phyloP scores from a whole-genome alignment of 2,888 invertebrate species.

The Ethmia dodecea region DNA sequence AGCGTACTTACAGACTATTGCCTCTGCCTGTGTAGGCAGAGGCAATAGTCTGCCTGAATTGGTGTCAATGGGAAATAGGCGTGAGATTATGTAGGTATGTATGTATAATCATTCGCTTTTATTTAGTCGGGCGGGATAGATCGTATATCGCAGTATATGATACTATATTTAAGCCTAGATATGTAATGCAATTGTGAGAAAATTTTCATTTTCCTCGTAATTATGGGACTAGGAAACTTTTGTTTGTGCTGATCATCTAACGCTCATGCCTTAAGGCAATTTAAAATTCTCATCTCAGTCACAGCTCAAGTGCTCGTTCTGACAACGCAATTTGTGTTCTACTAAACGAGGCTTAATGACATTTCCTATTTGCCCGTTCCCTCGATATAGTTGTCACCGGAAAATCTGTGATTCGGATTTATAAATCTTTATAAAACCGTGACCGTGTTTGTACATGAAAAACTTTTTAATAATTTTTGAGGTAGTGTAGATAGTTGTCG shows the following conservation, averaged over 20 bases:
- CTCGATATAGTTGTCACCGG: neutral
- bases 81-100: too few relatives aligned
- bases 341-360: neutral
- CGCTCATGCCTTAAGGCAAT: neutral
- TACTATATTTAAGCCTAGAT: neutral
- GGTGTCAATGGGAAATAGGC: too few relatives aligned
- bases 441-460: neutral
- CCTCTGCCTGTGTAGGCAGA: too few relatives aligned
- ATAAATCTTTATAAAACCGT: neutral
- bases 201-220: neutral
- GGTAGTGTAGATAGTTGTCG: too few relatives aligned
- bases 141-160: neutral
- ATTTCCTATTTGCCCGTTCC: neutral
- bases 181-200: neutral
- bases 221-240: too few relatives aligned
- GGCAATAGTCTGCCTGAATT: too few relatives aligned
- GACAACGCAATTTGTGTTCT: neutral
- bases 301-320: neutral
- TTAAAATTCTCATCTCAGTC: neutral
- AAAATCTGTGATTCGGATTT: neutral
- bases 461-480: too few relatives aligned
- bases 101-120: too few relatives aligned
- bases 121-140: neutral
- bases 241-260: neutral
- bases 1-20: too few relatives aligned